Base-by-base conservation (phyloP, 2,888 invertebrate species). In the Lasioglossum lativentre region DNA sequence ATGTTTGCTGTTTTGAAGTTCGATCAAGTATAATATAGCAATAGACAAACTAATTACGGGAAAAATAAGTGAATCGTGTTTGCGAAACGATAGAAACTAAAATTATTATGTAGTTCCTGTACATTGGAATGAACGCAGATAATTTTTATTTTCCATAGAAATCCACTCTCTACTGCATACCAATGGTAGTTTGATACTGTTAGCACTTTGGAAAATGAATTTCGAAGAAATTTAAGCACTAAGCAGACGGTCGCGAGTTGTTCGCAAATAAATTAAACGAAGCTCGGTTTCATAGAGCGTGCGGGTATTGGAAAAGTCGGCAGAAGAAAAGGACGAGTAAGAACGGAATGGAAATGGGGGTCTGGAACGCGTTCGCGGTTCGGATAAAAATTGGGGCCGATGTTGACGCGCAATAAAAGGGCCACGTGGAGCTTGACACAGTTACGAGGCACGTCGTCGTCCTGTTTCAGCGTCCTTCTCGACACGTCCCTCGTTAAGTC, bases 371-470 rank as follows among this genome's bases (percentile, higher is more conserved):
- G 47, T 66, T 34, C 45, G 47, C 45, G 47, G 45, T 30, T 34
- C 30, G 59, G 16, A 78, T 70, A 85, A 83, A 83, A 78, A 78
- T 75, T 78, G 16, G 68, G 66, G 38, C n/a, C 38, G 73, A 59
- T 68, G 66, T 52, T 23, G 42, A 56, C 14, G 52, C 78, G 75
- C 71, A 59, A 79, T 85, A 86, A 77, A 77, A 80, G 80, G 47
- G 75, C 79, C 82, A 86, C 79, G 86, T 77, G 86, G 66, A 59
- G 72, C 79, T 86, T 86, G 86, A 83, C 75, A 83, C 81, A 87
- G 75, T 86, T 86, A 86, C 86, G 82, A 70, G 77, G 75, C 45
- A 66, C 56, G 66, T 70, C 70, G 72, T 68, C 72, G 79, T 86
- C 72, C 78, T 72, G 77, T 78, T 80, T 80, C 52, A 80, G 59